Percentiles rank a stretch among this genome's conserved stretches.
Evolutionary conservation across 35 echinoderm and acorn worm genomes (phyloP).

Genomic region (Strongylocentrotus purpuratus): DNA sequence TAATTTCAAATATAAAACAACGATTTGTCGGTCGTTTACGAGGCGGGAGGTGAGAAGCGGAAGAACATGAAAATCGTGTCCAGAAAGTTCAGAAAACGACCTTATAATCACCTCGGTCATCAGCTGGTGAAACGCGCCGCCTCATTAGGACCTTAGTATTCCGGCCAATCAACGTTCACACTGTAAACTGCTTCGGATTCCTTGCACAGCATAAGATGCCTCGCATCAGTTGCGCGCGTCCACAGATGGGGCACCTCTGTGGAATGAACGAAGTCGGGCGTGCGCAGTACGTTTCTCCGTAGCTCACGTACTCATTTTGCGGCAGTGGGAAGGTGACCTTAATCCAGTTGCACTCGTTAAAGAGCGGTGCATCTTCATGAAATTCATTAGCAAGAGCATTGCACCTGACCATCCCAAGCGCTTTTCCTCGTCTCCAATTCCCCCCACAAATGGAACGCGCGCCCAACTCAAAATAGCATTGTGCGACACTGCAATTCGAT

Average conservation of each 20-base stretch:
- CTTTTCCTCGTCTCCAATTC: neutral
- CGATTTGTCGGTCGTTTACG: too few species aligned
- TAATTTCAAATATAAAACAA: too few species aligned
- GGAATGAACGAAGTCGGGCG: too few species aligned
- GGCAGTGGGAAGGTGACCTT: neutral
- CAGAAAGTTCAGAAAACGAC: neutral
- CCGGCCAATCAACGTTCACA: neutral
- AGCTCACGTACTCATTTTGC: neutral
- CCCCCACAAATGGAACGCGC: neutral
- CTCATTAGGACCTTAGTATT: neutral
- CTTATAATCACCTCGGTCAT: neutral
- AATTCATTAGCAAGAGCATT: slow-evolving; percentile 4
- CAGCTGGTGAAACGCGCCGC: neutral
- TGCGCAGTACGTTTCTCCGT: neutral
- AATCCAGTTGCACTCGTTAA: slow-evolving; percentile 2
- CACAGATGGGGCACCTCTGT: neutral
- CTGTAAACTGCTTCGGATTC: neutral
- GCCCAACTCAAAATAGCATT: neutral
- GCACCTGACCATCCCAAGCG: neutral
- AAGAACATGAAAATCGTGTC: too few species aligned
- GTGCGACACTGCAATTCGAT: neutral
- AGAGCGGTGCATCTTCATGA: slow-evolving; percentile 8
- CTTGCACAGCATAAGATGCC: neutral
- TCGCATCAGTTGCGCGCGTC: neutral
- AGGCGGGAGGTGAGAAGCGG: too few species aligned